Evolutionary conservation across 2,888 invertebrate genomes (phyloP), one percentile per base, ranked within the genome.

Genomic region (Andrena bicolor): DNA sequence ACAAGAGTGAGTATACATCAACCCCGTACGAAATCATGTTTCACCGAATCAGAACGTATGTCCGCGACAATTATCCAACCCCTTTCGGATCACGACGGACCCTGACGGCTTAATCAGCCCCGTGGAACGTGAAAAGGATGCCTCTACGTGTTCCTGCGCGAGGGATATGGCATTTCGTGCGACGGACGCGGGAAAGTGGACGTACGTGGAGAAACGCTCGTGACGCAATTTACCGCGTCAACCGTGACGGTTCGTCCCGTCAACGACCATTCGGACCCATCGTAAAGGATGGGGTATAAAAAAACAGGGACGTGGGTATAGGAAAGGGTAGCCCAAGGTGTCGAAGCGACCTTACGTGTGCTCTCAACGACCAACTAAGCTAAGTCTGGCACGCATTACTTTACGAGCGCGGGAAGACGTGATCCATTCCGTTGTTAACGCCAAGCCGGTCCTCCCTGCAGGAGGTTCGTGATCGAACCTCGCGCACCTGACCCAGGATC

Each of bases 401-500:
- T 93, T 93, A 93, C 93, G 93, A 92, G 92, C 89, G 86, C 41
- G 60, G 64, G 84, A 88, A 88, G 88, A 93, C 92, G 93, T 93
- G 93, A 93, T 92, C 93, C 93, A 93, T 93, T 92, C 89, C 88
- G 88, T 85, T 90, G 93, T 93, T 93, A 93, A 93, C 92, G 92
- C 90, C 91, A 91, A 90, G 88, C 87, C 87, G 84, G 89, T 89
- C 87, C 87, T 90, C 90, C 89, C 91, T 89, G 91, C 92, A 91
- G 93, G 92, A 91, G 88, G 66, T 82, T 79, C 79, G 77, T 74
- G 81, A 86, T 83, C 81, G 75, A 74, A 64, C 68, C 68, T 73
- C 71, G 23, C 41, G 16, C 16, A 23, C 68, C 10, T 23, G 53
- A 35, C 5, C 35, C 8, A 16, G 13, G 58, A 4, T 6, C 16